These are phyloP conservation scores for Octomys mimax DNA, from an alignment of 2,797 vertebrate genomes.

Conservation along the genomic window DNA sequence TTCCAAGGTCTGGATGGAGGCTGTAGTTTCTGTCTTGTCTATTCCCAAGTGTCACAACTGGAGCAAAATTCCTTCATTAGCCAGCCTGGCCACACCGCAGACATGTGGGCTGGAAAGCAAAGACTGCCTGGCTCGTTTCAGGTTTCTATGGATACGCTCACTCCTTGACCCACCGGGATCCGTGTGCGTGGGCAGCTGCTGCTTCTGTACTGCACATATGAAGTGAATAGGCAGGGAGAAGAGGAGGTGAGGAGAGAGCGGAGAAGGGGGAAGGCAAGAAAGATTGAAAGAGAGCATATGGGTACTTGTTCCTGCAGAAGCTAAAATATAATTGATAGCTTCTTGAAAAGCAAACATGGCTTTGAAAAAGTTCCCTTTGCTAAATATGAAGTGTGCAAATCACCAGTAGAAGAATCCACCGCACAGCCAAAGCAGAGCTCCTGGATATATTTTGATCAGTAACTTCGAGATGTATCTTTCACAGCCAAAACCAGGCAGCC, in stretches of 20 bases:
- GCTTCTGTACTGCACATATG: neutral
- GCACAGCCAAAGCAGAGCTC: neutral
- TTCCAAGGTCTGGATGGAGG: slow-evolving; percentile 43
- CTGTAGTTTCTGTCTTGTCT: slow-evolving; percentile 46
- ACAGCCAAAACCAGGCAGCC: neutral
- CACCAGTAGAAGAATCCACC: neutral
- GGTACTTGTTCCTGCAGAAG: slow-evolving; percentile 6
- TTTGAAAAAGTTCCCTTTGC: slow-evolving; percentile 12
- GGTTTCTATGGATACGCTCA: slow-evolving; percentile 59
- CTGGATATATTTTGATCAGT: slow-evolving; percentile 2
- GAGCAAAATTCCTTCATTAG: slow-evolving; percentile 49
- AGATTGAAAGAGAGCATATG: neutral
- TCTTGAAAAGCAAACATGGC: neutral
- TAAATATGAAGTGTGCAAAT: slow-evolving; percentile 37
- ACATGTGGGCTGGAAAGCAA: neutral
- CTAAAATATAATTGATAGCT: slow-evolving; percentile 1
- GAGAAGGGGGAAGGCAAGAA: neutral
- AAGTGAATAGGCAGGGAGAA: neutral
- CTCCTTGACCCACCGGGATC: neutral
- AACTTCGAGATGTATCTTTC: neutral
- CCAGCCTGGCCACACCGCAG: slow-evolving; percentile 48
- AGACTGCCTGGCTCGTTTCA: slow-evolving; percentile 42
- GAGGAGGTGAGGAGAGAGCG: neutral
- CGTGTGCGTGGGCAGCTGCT: slow-evolving; percentile 5
- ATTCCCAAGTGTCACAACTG: slow-evolving; percentile 29